Base-by-base conservation (phyloP, 2,113 vertebrate species). In the Neofelis nebulosa region DNA sequence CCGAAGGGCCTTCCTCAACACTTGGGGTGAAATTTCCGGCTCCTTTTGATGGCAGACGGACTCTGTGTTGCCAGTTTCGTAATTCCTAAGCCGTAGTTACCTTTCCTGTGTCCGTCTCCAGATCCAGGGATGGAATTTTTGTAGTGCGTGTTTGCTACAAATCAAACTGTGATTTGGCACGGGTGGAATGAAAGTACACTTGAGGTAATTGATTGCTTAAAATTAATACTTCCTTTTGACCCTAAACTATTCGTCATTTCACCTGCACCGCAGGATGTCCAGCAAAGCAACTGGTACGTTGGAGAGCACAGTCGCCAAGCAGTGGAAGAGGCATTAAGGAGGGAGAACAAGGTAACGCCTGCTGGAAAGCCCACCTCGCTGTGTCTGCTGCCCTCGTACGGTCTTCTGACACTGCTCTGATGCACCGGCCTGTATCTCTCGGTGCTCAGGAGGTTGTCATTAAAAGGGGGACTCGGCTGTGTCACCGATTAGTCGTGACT, bases 241-340 rank as follows among this genome's bases (percentile, higher is more conserved):
- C 45, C 73, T 81, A 25, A 52, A 29, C 68, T 79, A 48, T 15
- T 97, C 21, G 96, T 84, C 57, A 85, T 6, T 25, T 1, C 85
- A 31, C 55, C 97, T 79, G 36, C 91, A 45, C 94, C 90, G 14
- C 95, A 99, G 99, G 98, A 90, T 4, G 96, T 98, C 89, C 97
- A 61, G 33, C 98, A 98, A 79, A 98, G 98, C 0, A 98, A 98
- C 82, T 99, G 99, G 99, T 99, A 99, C 6, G 3, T 99, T 4
- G 99, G 99, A 94, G 79, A 98, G 29, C 99, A 97, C 11, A 97
- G 98, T 71, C 99, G 99, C 38, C 98, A 98, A 9, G 98, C 99
- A 36, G 99, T 99, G 10, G 99, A 99, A 92, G 98, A 99, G 15
- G 99, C 99, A 5, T 97, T 99, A 68, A 97, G 99, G 90, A 97